These are phyloP conservation scores for Menidia beryllina DNA, from an alignment of 2,113 vertebrate genomes.

Conservation along the genomic window DNA sequence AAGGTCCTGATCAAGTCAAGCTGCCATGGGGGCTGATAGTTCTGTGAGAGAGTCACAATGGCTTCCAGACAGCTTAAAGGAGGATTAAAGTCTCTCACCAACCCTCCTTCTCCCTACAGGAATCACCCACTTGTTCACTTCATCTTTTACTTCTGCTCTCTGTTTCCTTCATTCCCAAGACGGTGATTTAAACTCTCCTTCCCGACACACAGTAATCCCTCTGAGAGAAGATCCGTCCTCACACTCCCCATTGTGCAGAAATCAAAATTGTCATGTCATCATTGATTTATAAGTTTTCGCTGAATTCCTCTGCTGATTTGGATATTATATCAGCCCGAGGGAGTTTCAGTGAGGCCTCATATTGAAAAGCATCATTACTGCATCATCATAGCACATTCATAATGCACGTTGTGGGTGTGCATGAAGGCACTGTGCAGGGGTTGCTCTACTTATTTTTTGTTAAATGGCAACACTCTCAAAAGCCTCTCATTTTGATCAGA, in stretches of 20 bases:
- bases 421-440: not conserved
- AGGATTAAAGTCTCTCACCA: conserved; percentile 57
- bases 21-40: conserved; percentile 66
- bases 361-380: conserved; percentile 16
- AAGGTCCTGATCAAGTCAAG: conserved; percentile 69
- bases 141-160: conserved; percentile 7
- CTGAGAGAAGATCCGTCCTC: conserved; percentile 49
- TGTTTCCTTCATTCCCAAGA: conserved; percentile 38
- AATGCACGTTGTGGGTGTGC: not conserved
- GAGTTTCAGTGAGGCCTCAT: conserved; percentile 14
- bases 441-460: not conserved
- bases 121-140: conserved; percentile 23
- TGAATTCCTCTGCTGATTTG: conserved; percentile 48
- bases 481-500: too few species aligned
- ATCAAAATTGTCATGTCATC: conserved; percentile 50
- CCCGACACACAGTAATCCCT: conserved; percentile 65
- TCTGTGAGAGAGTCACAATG: conserved; percentile 63
- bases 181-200: conserved; percentile 62
- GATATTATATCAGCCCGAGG: conserved; percentile 25
- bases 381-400: conserved; percentile 9
- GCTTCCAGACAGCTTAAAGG: conserved; percentile 69
- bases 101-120: conserved; percentile 46
- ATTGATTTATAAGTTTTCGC: conserved; percentile 50
- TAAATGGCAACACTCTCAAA: not conserved
- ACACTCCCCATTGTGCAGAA: conserved; percentile 35